Evolutionary conservation across 2,113 vertebrate genomes (phyloP).

Genomic region (Alectura lathami): DNA sequence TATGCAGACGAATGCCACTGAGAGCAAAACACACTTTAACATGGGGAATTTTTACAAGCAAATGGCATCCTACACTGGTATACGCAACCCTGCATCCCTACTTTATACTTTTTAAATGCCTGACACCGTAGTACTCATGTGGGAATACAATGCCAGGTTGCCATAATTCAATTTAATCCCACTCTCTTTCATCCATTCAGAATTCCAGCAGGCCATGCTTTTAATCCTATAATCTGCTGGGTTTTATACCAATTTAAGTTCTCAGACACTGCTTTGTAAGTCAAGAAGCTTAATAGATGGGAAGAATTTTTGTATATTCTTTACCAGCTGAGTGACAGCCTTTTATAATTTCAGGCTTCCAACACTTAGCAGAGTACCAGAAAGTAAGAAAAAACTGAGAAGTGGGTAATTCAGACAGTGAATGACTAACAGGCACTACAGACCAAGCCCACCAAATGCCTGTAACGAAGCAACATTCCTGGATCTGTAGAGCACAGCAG

Average conservation of each 20-base stretch:
- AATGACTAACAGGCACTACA: neutral
- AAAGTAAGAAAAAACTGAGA: neutral
- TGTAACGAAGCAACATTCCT: neutral
- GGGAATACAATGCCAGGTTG: neutral
- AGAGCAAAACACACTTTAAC: neutral
- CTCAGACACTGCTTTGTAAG: constrained; percentile 5
- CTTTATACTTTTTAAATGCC: neutral
- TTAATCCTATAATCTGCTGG: constrained; percentile 31
- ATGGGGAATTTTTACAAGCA: neutral
- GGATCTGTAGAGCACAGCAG: neutral
- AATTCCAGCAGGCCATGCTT: constrained; percentile 23
- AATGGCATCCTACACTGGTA: neutral
- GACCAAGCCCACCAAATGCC: neutral
- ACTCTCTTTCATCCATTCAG: constrained; percentile 2
- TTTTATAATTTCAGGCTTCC: neutral
- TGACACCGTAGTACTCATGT: neutral
- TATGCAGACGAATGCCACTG: neutral
- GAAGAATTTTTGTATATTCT: neutral
- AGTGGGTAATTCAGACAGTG: neutral
- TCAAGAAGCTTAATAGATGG: constrained; percentile 5
- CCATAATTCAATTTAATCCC: constrained; percentile 17
- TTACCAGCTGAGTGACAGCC: neutral
- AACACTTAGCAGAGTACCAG: neutral
- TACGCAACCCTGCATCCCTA: neutral
- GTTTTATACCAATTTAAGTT: neutral